phyloP scores from a whole-genome alignment of 2,797 vertebrate species.

The Notamacropus eugenii region DNA sequence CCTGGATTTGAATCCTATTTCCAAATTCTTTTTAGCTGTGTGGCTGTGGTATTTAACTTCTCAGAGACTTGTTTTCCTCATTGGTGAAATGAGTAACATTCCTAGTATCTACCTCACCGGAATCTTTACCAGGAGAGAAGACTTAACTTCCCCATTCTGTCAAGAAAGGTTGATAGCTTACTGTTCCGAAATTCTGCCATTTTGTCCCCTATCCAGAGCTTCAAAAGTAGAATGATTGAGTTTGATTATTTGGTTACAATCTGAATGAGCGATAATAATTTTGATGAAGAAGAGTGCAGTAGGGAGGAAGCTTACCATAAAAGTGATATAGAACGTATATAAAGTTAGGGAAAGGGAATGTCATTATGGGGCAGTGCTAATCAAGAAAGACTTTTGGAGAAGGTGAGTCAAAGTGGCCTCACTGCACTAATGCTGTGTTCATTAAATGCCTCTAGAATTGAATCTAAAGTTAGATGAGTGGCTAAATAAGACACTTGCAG shows the following conservation, averaged over 20 bases:
- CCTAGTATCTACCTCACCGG: not conserved
- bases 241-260: not conserved
- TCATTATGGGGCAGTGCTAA: too few relatives aligned
- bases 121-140: not conserved
- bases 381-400: not conserved
- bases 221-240: not conserved
- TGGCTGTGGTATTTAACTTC: not conserved
- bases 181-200: not conserved
- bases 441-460: not conserved
- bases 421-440: not conserved
- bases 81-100: not conserved
- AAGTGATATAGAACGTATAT: not conserved
- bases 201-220: not conserved
- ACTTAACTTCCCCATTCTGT: not conserved
- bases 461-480: not conserved
- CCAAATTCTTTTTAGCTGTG: not conserved
- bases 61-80: not conserved
- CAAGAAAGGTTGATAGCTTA: not conserved
- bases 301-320: not conserved
- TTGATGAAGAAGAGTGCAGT: not conserved
- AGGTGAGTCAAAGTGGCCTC: not conserved
- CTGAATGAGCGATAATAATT: not conserved
- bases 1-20: not conserved
- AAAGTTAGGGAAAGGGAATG: not conserved
- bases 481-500: not conserved